phyloP scores from a whole-genome alignment of 2,888 invertebrate species.

The Cerceris ruficornis region DNA sequence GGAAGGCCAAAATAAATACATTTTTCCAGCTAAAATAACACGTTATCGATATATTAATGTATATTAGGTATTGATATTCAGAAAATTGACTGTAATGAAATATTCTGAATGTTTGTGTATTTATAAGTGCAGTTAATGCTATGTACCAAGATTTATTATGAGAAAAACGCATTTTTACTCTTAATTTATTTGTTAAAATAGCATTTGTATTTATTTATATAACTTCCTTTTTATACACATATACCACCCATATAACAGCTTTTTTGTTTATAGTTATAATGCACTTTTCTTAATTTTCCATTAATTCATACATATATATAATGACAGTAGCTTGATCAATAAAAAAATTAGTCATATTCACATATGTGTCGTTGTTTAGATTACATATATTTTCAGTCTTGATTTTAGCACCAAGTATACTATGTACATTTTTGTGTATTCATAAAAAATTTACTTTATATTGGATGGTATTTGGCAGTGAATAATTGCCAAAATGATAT shows the following conservation, averaged over 20 bases:
- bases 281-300: background rate
- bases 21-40: constrained; percentile 10
- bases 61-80: no score
- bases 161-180: constrained; percentile 28
- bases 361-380: constrained; percentile 6
- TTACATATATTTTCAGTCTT: constrained; percentile 67
- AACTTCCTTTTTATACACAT: constrained; percentile 21
- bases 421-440: constrained; percentile 26
- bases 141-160: background rate
- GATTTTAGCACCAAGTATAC: constrained; percentile 54
- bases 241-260: background rate
- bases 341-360: background rate
- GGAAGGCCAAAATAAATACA: constrained; percentile 74
- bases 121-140: background rate
- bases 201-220: constrained; percentile 66
- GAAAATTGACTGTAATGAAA: no score
- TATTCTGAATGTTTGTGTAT: no score
- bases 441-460: constrained; percentile 9
- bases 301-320: constrained; percentile 19
- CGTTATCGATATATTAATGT: constrained; percentile 1
- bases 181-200: constrained; percentile 74
- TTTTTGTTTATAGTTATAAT: constrained; percentile 1
- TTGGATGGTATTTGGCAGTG: constrained; percentile 44
- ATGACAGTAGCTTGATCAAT: constrained; percentile 15
- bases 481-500: constrained; percentile 10